A percentile compares a stretch with the other conserved stretches of the same genome.
These are phyloP conservation scores for Drosophila affinis DNA, from an alignment of 2,888 invertebrate genomes.

Conservation along the genomic window DNA sequence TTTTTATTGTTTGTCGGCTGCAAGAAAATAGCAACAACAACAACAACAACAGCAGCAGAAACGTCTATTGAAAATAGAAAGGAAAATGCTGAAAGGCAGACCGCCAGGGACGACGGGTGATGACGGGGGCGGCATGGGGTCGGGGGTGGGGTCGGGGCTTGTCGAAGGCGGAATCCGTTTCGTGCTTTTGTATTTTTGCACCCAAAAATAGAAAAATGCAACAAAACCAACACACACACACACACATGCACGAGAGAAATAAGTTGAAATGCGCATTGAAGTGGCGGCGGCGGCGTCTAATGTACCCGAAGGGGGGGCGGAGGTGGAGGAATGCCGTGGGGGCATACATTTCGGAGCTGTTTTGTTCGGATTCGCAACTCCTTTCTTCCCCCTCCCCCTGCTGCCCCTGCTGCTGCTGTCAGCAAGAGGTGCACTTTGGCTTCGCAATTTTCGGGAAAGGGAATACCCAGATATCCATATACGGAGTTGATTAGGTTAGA, in stretches of 20 bases:
- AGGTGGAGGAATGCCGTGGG: constrained; percentile 11
- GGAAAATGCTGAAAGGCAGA: constrained; percentile 69
- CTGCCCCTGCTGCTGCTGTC: neutral
- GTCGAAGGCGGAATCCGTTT: constrained; percentile 48
- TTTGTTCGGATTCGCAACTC: constrained; percentile 9
- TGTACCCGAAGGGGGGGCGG: constrained; percentile 58
- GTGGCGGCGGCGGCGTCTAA: constrained; percentile 61
- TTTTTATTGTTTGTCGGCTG: constrained; percentile 73
- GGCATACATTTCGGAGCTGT: constrained; percentile 49
- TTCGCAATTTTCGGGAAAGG: constrained; percentile 11
- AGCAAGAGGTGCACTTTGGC: constrained; percentile 31
- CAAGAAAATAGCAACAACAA: constrained; percentile 44
- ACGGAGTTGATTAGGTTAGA: constrained; percentile 23
- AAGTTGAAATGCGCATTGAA: constrained; percentile 67
- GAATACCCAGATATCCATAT: neutral
- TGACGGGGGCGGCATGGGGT: neutral
- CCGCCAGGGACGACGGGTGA: constrained; percentile 3
- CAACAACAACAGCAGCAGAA: constrained; percentile 41
- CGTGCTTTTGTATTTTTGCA: constrained; percentile 74
- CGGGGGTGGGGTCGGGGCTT: neutral
- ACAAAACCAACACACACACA: constrained; percentile 35
- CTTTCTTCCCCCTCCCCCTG: neutral
- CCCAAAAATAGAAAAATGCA: constrained; percentile 69
- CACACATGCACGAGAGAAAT: constrained; percentile 41
- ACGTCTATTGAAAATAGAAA: constrained; percentile 75